Base-by-base conservation (phyloP, 2,113 vertebrate genomes). In the Suricata suricatta region DNA sequence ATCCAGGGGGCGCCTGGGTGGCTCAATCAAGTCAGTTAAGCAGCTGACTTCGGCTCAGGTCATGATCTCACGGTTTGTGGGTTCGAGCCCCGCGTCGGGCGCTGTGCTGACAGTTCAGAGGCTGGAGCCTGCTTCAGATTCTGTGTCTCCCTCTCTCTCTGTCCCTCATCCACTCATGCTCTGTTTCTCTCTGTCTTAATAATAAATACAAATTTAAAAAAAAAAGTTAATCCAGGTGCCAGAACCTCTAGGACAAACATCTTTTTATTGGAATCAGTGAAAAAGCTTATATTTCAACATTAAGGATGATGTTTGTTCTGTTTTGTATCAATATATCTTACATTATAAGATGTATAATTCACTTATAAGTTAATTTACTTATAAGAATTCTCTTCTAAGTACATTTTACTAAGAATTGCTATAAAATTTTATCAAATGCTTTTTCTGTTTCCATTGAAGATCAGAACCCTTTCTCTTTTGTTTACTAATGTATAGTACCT, bases 351-450 rank as follows among this genome's bases (percentile, higher is more conserved):
- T 60, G 9, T 23, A 19, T 23, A 60, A 60, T 60, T 23, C 21
- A 60, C 57, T 57, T 60, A 60, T 60, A 57, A 57, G 7, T 57
- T 2, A 57, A 57, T 23, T 57, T 7, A 57, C 54, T 50, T 86
- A 72, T 50, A 21, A 41, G 9, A 92, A 41, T 31, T 88, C 23
- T 88, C 33, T 89, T 86, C 15, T 93, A 94, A 93, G 9, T 21
- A 38, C 90, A 76, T 79, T 82, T 96, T 80, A 29, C 38, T 83
- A 63, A 69, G 35, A 85, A 93, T 68, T 71, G 66, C 14, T 93
- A 1, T 68, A 38, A 35, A 31, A 35, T 63, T 91, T 91, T 91
- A 29, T 76, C 80, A 90, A 69, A 52, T 71, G 11, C 44, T 54
- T 87, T 94, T 71, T 63, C 38, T 81, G 60, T 57, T 95, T 96